Conservation (phyloP, 2,113 vertebrate genomes). For the Bucco capensis region DNA sequence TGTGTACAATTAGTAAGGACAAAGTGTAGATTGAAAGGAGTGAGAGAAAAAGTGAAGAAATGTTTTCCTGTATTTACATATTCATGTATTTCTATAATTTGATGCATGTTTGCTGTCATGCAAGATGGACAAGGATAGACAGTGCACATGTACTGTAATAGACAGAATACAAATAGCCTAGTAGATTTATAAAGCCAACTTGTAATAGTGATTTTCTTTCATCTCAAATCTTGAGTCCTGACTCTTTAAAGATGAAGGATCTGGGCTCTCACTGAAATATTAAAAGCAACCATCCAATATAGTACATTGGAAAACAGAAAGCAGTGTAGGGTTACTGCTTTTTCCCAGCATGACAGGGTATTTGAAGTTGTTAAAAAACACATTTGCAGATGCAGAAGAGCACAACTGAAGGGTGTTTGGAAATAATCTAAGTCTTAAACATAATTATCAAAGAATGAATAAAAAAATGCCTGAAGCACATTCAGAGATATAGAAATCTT, state of each 20-base stretch:
- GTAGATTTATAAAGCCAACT: neutral
- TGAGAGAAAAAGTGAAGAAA: neutral
- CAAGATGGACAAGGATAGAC: neutral
- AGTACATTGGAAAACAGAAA: neutral
- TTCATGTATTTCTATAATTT: neutral
- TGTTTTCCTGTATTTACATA: neutral
- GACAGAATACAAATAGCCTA: neutral
- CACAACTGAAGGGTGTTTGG: neutral
- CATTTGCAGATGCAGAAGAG: neutral
- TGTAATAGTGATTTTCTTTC: neutral
- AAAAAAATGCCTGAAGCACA: neutral
- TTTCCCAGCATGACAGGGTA: neutral
- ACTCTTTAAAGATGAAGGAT: neutral
- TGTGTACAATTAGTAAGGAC: neutral
- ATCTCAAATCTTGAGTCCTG: neutral
- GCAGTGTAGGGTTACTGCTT: neutral
- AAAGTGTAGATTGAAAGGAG: neutral
- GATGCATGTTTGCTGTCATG: neutral
- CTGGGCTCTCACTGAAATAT: neutral
- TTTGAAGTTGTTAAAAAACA: neutral
- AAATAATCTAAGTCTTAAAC: neutral
- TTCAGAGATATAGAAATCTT: neutral
- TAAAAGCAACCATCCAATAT: neutral
- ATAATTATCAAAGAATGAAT: neutral
- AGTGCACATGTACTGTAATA: neutral